Conservation (phyloP, 2,888 invertebrate genomes). For the Polydrusus pterygomalis region DNA sequence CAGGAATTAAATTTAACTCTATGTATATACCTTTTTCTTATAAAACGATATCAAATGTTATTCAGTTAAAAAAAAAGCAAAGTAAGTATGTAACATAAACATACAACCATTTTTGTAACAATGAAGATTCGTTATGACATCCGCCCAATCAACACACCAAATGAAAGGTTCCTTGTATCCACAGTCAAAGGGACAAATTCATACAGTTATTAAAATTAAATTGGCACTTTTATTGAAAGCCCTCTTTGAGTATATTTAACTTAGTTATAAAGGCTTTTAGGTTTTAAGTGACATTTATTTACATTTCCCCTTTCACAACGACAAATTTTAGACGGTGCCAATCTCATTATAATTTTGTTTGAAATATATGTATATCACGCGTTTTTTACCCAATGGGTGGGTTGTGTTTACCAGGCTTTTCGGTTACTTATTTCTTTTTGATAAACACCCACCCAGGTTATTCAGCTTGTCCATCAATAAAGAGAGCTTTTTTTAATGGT, state of each 20-base stretch:
- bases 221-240: conserved; percentile 17
- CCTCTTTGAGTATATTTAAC: conserved; percentile 16
- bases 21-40: not conserved
- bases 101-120: no score
- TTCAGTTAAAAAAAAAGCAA: no score
- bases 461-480: not conserved
- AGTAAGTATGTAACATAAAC: no score
- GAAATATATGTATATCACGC: conserved; percentile 10
- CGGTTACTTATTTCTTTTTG: no score
- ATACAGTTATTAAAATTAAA: conserved; percentile 23
- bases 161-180: not conserved
- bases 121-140: no score
- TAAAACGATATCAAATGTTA: not conserved
- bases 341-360: conserved; percentile 13
- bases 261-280: conserved; percentile 20
- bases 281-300: conserved; percentile 26
- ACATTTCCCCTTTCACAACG: conserved; percentile 13
- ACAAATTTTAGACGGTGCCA: conserved; percentile 4
- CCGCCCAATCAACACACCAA: not conserved
- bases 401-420: no score
- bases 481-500: not conserved
- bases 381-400: no score
- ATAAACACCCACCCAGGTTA: no score
- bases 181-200: conserved; percentile 3
- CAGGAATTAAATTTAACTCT: no score